phyloP scores from a whole-genome alignment of 2,888 invertebrate genomes.

The Coelopa pilipes region DNA sequence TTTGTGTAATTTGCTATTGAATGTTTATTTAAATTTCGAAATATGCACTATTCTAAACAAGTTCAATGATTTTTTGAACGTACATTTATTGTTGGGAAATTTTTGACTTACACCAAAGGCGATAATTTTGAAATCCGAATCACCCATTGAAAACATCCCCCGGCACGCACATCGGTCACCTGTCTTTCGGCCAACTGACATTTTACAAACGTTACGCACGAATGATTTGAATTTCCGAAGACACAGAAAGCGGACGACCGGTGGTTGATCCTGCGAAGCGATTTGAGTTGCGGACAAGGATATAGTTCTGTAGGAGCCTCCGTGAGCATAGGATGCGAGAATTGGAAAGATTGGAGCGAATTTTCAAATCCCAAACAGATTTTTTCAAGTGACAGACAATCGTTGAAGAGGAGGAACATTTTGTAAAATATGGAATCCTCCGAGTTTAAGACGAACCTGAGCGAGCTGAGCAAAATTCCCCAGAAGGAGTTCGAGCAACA shows the following conservation, averaged over 20 bases:
- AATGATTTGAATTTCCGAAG: constrained; percentile 4
- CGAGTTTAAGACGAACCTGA: constrained; percentile 51
- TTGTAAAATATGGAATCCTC: constrained; percentile 37
- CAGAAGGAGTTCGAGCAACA: constrained; percentile 61
- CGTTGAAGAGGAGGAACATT: neutral
- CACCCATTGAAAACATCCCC: too few species aligned
- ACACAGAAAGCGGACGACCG: neutral
- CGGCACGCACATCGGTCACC: neutral
- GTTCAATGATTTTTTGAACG: too few species aligned
- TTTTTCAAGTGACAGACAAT: too few species aligned
- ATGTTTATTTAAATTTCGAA: too few species aligned
- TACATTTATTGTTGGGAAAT: too few species aligned
- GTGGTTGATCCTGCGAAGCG: constrained; percentile 21
- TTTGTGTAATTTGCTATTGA: too few species aligned
- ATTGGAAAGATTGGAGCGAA: neutral
- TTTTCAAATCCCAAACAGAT: neutral
- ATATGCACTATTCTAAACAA: too few species aligned
- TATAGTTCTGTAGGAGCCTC: neutral
- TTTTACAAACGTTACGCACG: constrained; percentile 3
- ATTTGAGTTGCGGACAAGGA: neutral
- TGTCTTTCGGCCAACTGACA: neutral
- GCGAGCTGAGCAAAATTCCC: constrained; percentile 58
- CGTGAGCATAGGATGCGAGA: neutral
- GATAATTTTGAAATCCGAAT: too few species aligned
- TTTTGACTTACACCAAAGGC: too few species aligned